Evolutionary conservation across 2,888 invertebrate species (phyloP).

Genomic region (Morpho deidamia): DNA sequence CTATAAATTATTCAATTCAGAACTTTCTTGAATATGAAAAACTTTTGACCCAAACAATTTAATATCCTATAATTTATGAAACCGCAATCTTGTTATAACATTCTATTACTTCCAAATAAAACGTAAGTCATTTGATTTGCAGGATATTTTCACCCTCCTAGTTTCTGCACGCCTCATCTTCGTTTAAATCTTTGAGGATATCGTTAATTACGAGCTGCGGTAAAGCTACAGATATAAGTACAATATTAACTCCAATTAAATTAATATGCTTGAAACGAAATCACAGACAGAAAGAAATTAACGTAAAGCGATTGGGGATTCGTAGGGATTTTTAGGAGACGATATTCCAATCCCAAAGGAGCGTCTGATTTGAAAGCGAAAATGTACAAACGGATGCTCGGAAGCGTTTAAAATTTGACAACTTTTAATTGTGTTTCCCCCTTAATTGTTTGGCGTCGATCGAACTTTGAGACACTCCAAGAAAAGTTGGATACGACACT

Average conservation of each 20-base stretch:
- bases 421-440: constrained; percentile 31
- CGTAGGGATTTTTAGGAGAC: constrained; percentile 10
- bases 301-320: constrained; percentile 5
- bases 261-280: constrained; percentile 6
- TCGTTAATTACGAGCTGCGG: constrained; percentile 1
- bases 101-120: no score
- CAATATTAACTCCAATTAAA: constrained; percentile 15
- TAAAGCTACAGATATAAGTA: neutral
- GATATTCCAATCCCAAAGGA: constrained; percentile 5
- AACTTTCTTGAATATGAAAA: no score
- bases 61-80: no score
- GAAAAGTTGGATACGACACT: constrained; percentile 19
- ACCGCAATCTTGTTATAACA: no score
- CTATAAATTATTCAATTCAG: no score
- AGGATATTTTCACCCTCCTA: neutral
- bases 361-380: constrained; percentile 15
- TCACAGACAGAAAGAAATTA: constrained; percentile 15
- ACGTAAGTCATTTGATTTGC: no score
- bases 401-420: constrained; percentile 26
- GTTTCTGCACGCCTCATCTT: neutral
- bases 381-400: constrained; percentile 21
- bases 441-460: constrained; percentile 24
- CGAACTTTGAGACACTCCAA: constrained; percentile 12
- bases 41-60: no score
- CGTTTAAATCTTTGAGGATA: constrained; percentile 1